Conservation (phyloP, 2,113 vertebrate species). For the Ibidorhyncha struthersii region DNA sequence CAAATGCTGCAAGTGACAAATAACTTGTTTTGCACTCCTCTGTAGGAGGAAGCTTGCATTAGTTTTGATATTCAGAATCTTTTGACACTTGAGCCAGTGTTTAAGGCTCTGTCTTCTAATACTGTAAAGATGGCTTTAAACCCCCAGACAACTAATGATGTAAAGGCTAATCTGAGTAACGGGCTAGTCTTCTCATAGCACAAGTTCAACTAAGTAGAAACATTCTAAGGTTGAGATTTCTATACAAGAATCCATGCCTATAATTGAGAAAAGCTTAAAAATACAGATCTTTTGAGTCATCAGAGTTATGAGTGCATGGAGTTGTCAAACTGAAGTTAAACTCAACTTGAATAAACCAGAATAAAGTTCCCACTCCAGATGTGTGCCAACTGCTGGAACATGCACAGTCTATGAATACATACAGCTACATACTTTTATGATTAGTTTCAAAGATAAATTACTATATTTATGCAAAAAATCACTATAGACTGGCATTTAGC, state of each 20-base stretch:
- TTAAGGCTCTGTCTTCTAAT: not conserved
- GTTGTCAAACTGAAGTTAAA: not conserved
- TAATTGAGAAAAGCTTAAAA: not conserved
- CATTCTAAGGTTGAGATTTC: not conserved
- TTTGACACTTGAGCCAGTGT: not conserved
- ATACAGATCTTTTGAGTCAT: not conserved
- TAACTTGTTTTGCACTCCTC: constrained; percentile 6
- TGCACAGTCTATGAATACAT: not conserved
- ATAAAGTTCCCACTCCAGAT: not conserved
- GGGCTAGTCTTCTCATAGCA: not conserved
- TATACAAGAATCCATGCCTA: not conserved
- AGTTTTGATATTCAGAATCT: constrained; percentile 24
- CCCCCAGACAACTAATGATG: not conserved
- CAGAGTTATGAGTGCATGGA: not conserved
- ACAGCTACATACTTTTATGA: not conserved
- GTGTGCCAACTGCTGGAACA: not conserved
- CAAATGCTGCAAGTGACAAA: constrained; percentile 14
- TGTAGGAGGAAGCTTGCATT: not conserved
- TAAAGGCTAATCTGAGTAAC: not conserved
- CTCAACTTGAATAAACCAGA: not conserved
- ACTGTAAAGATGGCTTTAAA: not conserved
- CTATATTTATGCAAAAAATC: not conserved
- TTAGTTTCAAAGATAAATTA: not conserved
- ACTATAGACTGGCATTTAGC: not conserved
- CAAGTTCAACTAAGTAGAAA: not conserved